A percentile compares a stretch with the other conserved stretches of the same genome.
These are phyloP conservation scores for Arbacia lixula DNA, from an alignment of 53 echinoderm and acorn worm species.

Conservation along the genomic window DNA sequence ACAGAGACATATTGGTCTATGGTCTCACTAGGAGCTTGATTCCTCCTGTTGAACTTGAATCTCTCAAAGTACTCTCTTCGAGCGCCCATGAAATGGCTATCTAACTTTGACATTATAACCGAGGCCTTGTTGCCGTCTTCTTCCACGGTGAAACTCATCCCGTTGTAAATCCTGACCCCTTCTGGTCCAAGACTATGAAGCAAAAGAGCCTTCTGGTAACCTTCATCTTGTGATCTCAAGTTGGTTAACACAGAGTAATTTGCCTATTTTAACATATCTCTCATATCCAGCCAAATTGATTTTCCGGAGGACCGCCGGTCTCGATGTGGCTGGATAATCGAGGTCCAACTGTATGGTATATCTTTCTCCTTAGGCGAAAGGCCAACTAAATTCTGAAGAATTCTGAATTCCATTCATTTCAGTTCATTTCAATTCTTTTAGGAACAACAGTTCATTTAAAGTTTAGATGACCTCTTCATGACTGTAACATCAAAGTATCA, in stretches of 20 bases:
- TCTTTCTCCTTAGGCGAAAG: too few relatives aligned
- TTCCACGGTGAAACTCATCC: conserved; percentile 44
- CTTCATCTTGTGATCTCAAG: conserved; percentile 21
- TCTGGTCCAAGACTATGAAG: conserved; percentile 62
- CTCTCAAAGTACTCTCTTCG: conserved; percentile 58
- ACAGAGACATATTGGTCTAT: conserved; percentile 56
- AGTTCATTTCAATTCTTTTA: too few relatives aligned
- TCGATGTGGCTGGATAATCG: too few relatives aligned
- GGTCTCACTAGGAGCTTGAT: conserved; percentile 56
- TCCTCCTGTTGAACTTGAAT: conserved; percentile 60
- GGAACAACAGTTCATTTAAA: too few relatives aligned
- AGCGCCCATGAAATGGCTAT: conserved; percentile 59
- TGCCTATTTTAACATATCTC: too few relatives aligned
- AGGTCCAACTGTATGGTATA: too few relatives aligned
- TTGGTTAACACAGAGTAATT: conserved; percentile 49
- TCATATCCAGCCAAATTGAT: too few relatives aligned
- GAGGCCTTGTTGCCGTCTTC: conserved; percentile 37
- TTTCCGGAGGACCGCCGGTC: too few relatives aligned
- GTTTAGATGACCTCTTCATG: too few relatives aligned
- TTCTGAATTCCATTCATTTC: too few relatives aligned
- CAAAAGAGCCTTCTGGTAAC: conserved; percentile 55
- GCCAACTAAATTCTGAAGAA: too few relatives aligned
- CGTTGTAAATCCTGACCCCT: conserved; percentile 55
- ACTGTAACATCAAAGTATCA: too few relatives aligned
- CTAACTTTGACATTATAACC: conserved; percentile 54